These are phyloP conservation scores for Microctonus hyperodae DNA, from an alignment of 2,888 invertebrate genomes.

Conservation along the genomic window DNA sequence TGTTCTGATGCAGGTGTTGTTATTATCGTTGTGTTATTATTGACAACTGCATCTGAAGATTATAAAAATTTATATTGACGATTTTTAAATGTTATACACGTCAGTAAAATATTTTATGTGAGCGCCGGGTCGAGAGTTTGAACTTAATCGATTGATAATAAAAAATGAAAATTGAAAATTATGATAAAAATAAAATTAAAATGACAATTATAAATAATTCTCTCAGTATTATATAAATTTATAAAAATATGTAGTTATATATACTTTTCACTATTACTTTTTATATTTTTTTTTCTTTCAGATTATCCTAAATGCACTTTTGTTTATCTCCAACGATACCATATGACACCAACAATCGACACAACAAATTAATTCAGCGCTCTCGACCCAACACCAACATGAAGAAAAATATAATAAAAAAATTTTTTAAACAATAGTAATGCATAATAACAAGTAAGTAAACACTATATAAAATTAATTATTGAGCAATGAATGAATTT, in stretches of 20 bases:
- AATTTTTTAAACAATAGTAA: too few species aligned
- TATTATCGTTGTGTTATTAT: not conserved
- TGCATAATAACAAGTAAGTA: too few species aligned
- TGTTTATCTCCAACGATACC: slow-evolving; percentile 13
- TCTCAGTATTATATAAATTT: too few species aligned
- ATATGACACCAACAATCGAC: not conserved
- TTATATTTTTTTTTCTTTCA: not conserved
- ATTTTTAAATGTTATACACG: not conserved
- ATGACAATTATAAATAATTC: too few species aligned
- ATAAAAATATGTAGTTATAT: not conserved
- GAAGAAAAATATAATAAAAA: too few species aligned
- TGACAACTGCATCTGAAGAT: slow-evolving; percentile 12
- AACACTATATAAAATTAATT: too few species aligned
- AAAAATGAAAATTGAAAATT: not conserved
- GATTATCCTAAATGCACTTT: not conserved
- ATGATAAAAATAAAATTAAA: not conserved
- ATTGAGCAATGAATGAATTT: not conserved
- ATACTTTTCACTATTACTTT: not conserved
- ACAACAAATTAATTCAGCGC: not conserved
- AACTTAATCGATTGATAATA: too few species aligned
- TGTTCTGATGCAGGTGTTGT: not conserved
- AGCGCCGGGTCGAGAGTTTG: slow-evolving; percentile 20
- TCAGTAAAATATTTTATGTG: not conserved
- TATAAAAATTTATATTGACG: not conserved
- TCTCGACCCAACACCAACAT: slow-evolving; percentile 1